Percentiles rank a stretch among this genome's conserved stretches.
These are phyloP conservation scores for Isichthys henryi DNA, from an alignment of 2,113 vertebrate genomes.

Conservation along the genomic window DNA sequence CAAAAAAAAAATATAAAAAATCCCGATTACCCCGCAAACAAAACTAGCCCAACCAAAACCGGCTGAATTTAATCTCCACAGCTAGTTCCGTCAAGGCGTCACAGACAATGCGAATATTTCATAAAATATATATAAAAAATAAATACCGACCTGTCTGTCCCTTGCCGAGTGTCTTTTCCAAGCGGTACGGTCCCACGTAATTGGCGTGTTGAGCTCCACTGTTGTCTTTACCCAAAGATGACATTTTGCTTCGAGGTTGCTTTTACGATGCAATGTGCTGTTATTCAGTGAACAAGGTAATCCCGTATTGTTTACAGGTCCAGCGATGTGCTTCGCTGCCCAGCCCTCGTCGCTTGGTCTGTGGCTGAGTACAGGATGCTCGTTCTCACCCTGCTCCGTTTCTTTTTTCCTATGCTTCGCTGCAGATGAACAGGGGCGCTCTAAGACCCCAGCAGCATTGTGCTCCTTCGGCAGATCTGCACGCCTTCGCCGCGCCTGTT, in stretches of 20 bases:
- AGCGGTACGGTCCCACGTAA: conserved; percentile 97
- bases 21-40: not conserved
- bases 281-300: conserved; percentile 24
- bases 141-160: conserved; percentile 94
- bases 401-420: conserved; percentile 25
- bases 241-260: conserved; percentile 53
- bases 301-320: conserved; percentile 15
- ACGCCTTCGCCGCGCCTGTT: conserved; percentile 14
- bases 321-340: conserved; percentile 29
- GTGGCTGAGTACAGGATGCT: conserved; percentile 15
- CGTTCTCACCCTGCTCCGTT: conserved; percentile 3
- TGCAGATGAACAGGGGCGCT: conserved; percentile 26
- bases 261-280: conserved; percentile 23
- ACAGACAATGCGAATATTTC: not conserved
- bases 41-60: not conserved
- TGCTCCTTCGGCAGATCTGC: conserved; percentile 10
- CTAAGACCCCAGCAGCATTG: conserved; percentile 27
- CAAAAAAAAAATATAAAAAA: not conserved
- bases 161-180: conserved; percentile 99
- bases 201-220: conserved; percentile 90
- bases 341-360: conserved; percentile 33
- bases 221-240: conserved; percentile 89
- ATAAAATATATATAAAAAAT: not conserved
- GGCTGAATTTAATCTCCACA: not conserved
- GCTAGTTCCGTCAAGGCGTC: not conserved